A percentile compares a stretch with the other conserved stretches of the same genome.
These are phyloP conservation scores for Nothoprocta pentlandii DNA, from an alignment of 2,113 vertebrate species.

Conservation along the genomic window DNA sequence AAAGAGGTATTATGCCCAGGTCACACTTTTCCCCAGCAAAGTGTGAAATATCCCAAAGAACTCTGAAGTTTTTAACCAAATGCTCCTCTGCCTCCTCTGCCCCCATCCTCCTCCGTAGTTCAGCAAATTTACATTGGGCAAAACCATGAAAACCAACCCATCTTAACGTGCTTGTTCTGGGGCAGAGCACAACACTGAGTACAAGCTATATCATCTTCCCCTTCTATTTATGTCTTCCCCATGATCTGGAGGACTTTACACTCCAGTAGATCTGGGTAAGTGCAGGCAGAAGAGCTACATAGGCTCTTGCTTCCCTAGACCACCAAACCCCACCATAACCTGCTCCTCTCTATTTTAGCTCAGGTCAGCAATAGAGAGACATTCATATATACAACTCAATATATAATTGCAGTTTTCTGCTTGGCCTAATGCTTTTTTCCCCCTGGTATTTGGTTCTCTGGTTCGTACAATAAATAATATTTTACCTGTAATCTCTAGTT, in stretches of 20 bases:
- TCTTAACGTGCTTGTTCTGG: background rate
- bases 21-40: background rate
- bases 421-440: background rate
- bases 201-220: background rate
- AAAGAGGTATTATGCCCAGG: background rate
- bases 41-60: background rate
- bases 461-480: background rate
- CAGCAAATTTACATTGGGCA: background rate
- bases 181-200: background rate
- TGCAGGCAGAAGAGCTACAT: background rate
- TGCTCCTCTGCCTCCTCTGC: background rate
- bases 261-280: background rate
- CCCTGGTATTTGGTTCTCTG: background rate
- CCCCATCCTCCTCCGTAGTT: background rate
- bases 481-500: background rate
- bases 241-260: background rate
- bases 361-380: background rate
- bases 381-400: background rate
- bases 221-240: background rate
- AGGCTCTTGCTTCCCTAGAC: background rate
- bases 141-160: background rate
- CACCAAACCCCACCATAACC: background rate
- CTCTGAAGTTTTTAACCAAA: background rate
- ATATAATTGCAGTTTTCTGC: background rate
- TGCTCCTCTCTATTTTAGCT: background rate